Conservation (phyloP, 2,113 vertebrate genomes). For the Junco hyemalis region DNA sequence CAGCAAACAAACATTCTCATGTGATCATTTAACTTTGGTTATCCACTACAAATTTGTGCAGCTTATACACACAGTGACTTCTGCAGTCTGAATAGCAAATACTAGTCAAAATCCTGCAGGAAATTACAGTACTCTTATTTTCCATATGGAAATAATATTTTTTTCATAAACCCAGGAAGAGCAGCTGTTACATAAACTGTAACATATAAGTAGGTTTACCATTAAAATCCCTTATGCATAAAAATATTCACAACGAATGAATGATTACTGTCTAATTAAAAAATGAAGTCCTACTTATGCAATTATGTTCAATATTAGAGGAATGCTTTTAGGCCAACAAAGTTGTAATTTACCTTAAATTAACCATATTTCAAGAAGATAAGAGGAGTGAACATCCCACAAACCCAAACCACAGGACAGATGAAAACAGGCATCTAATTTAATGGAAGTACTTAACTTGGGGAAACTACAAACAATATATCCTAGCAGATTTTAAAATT, state of each 20-base stretch:
- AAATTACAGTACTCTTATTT: background rate
- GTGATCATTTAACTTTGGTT: background rate
- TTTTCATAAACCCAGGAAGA: background rate
- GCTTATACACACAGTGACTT: background rate
- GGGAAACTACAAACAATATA: background rate
- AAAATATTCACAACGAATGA: background rate
- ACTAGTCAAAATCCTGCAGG: background rate
- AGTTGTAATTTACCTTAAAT: background rate
- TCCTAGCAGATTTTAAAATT: background rate
- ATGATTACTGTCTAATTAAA: background rate
- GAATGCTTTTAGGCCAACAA: background rate
- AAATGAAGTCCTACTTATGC: background rate
- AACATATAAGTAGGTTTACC: background rate
- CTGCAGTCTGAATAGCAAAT: background rate
- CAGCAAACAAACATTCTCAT: background rate
- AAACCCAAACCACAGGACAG: background rate
- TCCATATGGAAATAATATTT: background rate
- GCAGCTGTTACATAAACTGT: background rate
- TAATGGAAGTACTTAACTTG: background rate
- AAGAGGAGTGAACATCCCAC: background rate
- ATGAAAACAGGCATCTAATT: background rate
- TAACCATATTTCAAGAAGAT: background rate
- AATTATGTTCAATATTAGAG: background rate
- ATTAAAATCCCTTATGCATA: background rate
- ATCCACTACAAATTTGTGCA: background rate